Evolutionary conservation across 2,113 vertebrate genomes (phyloP), one percentile per base, ranked within the genome.

Genomic region (Platysternon megacephalum): DNA sequence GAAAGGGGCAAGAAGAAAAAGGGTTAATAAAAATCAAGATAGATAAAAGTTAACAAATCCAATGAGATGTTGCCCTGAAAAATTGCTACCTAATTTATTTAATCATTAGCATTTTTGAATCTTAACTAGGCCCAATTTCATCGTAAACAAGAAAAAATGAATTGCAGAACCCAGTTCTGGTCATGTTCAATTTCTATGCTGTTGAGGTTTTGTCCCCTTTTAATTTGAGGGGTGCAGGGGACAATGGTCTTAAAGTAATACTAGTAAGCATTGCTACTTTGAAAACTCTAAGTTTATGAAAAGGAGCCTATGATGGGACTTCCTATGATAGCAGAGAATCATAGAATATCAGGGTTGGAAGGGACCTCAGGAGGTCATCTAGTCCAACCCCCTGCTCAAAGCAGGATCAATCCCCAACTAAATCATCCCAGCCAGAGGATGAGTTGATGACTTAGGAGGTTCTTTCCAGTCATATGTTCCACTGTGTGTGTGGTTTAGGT

Each of bases 11-110:
- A 49, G 35, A 1, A 26, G 91, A 35, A 92, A 93, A 79, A 3
- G 74, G 61, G 56, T 95, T 91, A 96, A 96, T 39, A 72, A 84
- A 14, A 32, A 90, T 84, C 95, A 93, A 94, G 86, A 88, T 11
- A 93, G 89, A 94, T 95, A 94, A 97, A 95, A 95, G 72, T 88
- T 92, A 97, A 96, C 82, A 94, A 92, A 88, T 81, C 65, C 91
- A 96, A 94, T 81, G 84, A 96, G 89, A 92, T 93, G 88, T 79
- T 96, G 76, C 91, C n/a, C 94, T 86, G 68, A 82, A 96, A 96
- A 97, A 94, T 88, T 93, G 74, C 79, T 95, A 91, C 86, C 28
- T 96, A 94, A 96, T 96, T 96, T 97, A 96, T 96, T 96, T 97
- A 82, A 56, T 95, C 29, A 95, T 97, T 96, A 95, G 44, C 85